phyloP scores from a whole-genome alignment of 2,888 invertebrate species.

The Dinocampus coccinellae region DNA sequence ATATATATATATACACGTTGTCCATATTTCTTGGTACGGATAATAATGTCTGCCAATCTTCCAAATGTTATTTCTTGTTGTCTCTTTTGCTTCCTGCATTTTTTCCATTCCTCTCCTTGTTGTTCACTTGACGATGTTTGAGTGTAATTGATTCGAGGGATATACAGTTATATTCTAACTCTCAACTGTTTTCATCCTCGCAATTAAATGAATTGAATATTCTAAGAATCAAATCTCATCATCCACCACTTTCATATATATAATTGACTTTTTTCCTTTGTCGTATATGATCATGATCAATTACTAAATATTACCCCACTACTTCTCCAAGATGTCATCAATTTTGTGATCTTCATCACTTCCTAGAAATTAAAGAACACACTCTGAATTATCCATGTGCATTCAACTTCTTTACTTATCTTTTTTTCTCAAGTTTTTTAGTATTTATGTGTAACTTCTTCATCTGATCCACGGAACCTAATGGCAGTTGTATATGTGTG shows the following conservation, averaged over 20 bases:
- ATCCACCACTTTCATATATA: neutral
- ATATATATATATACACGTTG: neutral
- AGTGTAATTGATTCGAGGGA: conserved; percentile 23
- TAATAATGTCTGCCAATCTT: conserved; percentile 36
- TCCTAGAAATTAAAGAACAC: neutral
- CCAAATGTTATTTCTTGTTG: neutral
- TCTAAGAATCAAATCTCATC: conserved; percentile 19
- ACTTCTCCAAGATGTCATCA: neutral
- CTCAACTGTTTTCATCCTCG: neutral
- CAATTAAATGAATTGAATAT: neutral
- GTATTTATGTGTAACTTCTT: neutral
- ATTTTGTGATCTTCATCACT: neutral
- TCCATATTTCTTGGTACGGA: conserved; percentile 42
- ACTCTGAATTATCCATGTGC: neutral
- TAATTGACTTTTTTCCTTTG: neutral
- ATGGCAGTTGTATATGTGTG: conserved; percentile 4
- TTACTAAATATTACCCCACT: neutral
- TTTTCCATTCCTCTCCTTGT: neutral
- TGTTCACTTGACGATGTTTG: neutral
- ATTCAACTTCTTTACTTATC: neutral
- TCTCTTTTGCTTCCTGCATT: conserved; percentile 13
- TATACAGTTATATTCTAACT: neutral
- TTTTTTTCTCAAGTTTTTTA: neutral
- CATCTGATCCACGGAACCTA: neutral
- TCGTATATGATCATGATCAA: neutral